A percentile compares a stretch with the other conserved stretches of the same genome.
Conservation (phyloP, 2,888 invertebrate genomes). For the Noctua janthina region DNA sequence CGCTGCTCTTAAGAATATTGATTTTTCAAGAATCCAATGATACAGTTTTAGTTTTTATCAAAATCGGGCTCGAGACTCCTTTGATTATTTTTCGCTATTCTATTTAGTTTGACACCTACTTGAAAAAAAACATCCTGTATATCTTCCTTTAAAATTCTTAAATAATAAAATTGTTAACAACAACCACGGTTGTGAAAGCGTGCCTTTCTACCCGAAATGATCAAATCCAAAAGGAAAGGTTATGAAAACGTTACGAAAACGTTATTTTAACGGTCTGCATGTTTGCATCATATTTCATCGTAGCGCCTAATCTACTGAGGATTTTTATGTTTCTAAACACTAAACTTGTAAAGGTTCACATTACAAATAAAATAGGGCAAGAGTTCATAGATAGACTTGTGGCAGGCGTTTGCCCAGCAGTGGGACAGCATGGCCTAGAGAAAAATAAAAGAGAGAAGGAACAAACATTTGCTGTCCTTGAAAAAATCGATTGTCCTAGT, state of each 20-base stretch:
- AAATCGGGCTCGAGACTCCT: no score
- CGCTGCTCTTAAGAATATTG: no score
- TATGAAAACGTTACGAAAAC: no score
- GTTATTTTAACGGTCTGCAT: background rate
- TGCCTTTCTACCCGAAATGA: background rate
- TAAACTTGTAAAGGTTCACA: background rate
- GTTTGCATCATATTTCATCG: background rate
- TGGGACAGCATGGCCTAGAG: background rate
- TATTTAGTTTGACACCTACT: no score
- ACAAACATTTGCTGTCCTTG: slow-evolving; percentile 7
- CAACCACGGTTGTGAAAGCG: background rate
- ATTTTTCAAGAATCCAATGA: no score
- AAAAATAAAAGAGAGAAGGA: background rate
- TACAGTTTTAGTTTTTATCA: no score
- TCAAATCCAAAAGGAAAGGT: background rate
- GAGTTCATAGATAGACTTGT: background rate
- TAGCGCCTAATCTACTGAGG: background rate
- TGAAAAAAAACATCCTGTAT: no score
- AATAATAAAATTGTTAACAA: no score
- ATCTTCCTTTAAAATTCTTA: no score
- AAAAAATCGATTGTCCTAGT: slow-evolving; percentile 21
- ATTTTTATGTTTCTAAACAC: background rate
- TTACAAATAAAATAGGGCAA: background rate
- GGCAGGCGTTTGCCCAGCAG: background rate
- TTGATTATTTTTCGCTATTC: no score